Conservation (phyloP, 2,797 vertebrate genomes). For the Glossophaga mutica region DNA sequence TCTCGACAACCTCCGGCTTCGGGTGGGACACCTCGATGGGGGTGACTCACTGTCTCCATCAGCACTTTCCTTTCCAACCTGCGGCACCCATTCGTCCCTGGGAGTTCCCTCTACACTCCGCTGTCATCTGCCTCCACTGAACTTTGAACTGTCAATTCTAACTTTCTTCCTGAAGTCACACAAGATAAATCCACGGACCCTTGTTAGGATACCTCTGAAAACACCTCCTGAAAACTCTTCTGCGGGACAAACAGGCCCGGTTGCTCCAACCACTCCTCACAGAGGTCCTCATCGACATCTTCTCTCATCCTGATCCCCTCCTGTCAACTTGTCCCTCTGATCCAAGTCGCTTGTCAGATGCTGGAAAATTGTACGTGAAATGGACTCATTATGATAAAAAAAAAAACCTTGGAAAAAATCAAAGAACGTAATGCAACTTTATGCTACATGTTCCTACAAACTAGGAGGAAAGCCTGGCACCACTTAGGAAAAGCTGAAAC, state of each 20-base stretch:
- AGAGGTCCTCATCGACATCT: neutral
- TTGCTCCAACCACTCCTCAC: neutral
- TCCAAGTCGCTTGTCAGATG: neutral
- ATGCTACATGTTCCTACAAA: neutral
- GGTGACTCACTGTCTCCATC: too few species aligned
- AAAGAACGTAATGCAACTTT: neutral
- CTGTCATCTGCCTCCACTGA: neutral
- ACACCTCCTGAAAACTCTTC: neutral
- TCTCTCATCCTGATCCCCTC: neutral
- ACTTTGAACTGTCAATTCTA: neutral
- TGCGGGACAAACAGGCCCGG: neutral
- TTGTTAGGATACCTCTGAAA: neutral
- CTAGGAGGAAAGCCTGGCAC: neutral
- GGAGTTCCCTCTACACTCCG: neutral
- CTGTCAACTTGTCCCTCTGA: neutral
- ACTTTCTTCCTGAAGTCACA: neutral
- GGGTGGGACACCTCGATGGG: rapidly evolving
- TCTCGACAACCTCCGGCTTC: neutral
- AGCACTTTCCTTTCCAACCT: neutral
- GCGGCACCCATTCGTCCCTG: neutral
- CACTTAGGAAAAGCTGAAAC: neutral
- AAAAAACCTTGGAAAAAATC: neutral
- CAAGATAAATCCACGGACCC: neutral
- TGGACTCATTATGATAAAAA: neutral
- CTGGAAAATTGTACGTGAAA: neutral